A percentile compares a stretch with the other conserved stretches of the same genome.
phyloP scores from a whole-genome alignment of 2,888 invertebrate species.

The Noctuana brunneofusca region DNA sequence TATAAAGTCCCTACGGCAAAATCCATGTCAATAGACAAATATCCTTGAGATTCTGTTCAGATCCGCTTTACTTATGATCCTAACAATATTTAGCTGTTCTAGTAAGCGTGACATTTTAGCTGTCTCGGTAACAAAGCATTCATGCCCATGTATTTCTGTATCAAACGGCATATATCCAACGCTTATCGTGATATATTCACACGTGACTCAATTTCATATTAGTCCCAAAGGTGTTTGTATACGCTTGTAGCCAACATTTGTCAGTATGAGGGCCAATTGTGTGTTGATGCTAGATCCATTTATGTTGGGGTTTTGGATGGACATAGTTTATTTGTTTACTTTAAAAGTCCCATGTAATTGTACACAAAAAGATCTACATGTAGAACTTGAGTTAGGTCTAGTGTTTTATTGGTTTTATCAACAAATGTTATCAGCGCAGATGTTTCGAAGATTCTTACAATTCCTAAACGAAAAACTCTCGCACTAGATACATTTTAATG shows the following conservation, averaged over 20 bases:
- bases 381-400: too few relatives aligned
- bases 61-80: background rate
- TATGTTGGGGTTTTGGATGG: too few relatives aligned
- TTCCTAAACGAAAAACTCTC: background rate
- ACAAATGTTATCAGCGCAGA: too few relatives aligned
- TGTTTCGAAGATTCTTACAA: too few relatives aligned
- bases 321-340: too few relatives aligned
- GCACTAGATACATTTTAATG: background rate
- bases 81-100: background rate
- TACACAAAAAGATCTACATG: too few relatives aligned
- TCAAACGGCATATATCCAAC: slow-evolving; percentile 2
- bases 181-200: slow-evolving; percentile 6
- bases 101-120: background rate
- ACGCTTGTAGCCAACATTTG: background rate
- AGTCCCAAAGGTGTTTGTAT: background rate
- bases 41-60: too few relatives aligned
- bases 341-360: too few relatives aligned
- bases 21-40: too few relatives aligned
- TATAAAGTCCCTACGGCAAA: too few relatives aligned
- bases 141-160: slow-evolving; percentile 2
- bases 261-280: background rate
- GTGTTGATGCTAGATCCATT: too few relatives aligned
- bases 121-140: background rate
- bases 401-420: too few relatives aligned
- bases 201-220: slow-evolving; percentile 5